A percentile compares a stretch with the other conserved stretches of the same genome.
Conservation (phyloP, 2,888 invertebrate genomes). For the Drosophila subsilvestris region DNA sequence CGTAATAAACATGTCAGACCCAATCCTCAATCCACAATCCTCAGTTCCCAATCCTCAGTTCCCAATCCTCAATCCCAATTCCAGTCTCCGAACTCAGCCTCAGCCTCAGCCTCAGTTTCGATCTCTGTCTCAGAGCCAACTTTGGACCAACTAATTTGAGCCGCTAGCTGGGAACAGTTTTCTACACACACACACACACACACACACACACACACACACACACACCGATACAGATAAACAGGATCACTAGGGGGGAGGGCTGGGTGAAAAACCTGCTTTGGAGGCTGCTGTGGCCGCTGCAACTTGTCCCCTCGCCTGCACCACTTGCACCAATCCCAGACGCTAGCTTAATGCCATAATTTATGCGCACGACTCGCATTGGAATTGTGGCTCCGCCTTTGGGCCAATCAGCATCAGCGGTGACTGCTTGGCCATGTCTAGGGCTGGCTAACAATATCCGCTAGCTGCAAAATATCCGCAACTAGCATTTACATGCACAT, state of each 20-base stretch:
- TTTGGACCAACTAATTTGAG: slow-evolving; percentile 48
- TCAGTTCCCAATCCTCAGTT: slow-evolving; percentile 27
- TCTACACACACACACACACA: not conserved
- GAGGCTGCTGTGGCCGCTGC: slow-evolving; percentile 54
- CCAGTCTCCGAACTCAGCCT: slow-evolving; percentile 30
- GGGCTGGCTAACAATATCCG: slow-evolving; percentile 30
- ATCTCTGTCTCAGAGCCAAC: slow-evolving; percentile 53
- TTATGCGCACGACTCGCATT: slow-evolving; percentile 76
- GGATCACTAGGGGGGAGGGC: slow-evolving; percentile 60
- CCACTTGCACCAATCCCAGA: slow-evolving; percentile 79
- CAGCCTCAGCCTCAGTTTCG: slow-evolving; percentile 13
- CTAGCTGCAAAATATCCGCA: slow-evolving; percentile 8
- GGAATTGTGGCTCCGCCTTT: slow-evolving; percentile 71
- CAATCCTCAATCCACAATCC: slow-evolving; percentile 45
- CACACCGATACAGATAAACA: slow-evolving; percentile 15
- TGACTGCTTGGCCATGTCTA: slow-evolving; percentile 51
- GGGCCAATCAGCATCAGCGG: slow-evolving; percentile 77
- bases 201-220: slow-evolving; percentile 1
- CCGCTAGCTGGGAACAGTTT: slow-evolving; percentile 48
- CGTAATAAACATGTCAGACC: slow-evolving; percentile 76
- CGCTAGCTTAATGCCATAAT: slow-evolving; percentile 80
- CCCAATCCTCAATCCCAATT: slow-evolving; percentile 18
- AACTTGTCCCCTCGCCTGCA: slow-evolving; percentile 34
- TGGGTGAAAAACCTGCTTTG: slow-evolving; percentile 43
- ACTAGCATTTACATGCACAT: slow-evolving; percentile 10